phyloP scores from a whole-genome alignment of 2,797 vertebrate species.

The Malurus splendens region DNA sequence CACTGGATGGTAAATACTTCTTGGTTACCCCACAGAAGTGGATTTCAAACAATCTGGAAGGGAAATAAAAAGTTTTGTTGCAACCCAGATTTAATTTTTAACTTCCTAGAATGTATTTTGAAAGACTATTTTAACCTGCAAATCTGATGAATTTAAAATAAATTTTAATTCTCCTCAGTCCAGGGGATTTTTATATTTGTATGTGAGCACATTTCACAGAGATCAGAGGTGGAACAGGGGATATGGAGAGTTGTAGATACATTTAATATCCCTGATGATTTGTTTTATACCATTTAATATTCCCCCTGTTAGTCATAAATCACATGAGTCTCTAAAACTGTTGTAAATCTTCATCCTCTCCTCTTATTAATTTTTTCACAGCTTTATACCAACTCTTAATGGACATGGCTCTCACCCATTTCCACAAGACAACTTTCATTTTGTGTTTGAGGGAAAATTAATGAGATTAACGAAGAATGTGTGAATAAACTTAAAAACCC shows the following conservation, averaged over 20 bases:
- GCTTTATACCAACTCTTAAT: background rate
- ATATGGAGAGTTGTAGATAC: background rate
- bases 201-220: background rate
- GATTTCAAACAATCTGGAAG: background rate
- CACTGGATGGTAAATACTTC: background rate
- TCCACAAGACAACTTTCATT: background rate
- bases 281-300: background rate
- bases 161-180: background rate
- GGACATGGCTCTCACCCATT: background rate
- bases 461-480: background rate
- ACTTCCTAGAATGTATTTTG: background rate
- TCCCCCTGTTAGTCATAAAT: background rate
- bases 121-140: background rate
- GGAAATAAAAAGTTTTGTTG: background rate
- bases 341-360: background rate
- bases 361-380: background rate
- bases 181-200: background rate
- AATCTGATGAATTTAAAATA: background rate
- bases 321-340: background rate
- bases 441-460: background rate
- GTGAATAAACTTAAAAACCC: background rate
- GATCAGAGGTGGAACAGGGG: background rate
- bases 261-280: background rate
- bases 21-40: background rate
- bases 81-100: background rate